These are phyloP conservation scores for Trichechus manatus DNA, from an alignment of 2,113 vertebrate species.

Conservation along the genomic window DNA sequence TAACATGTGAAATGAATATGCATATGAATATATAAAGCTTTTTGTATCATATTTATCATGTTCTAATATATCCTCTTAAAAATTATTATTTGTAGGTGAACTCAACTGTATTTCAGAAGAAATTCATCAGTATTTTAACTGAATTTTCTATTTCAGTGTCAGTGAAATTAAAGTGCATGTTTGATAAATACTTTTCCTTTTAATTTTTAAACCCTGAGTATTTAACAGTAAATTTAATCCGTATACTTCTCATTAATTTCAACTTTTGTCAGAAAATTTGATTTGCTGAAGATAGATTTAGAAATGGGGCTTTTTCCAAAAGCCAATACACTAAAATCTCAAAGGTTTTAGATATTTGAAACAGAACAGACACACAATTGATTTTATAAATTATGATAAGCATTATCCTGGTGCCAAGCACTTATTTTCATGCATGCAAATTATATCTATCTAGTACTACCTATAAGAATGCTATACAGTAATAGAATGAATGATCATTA, in stretches of 20 bases:
- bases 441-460: background rate
- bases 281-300: slow-evolving; percentile 47
- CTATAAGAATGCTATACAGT: background rate
- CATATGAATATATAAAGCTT: background rate
- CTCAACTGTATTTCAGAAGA: slow-evolving; percentile 25
- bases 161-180: slow-evolving; percentile 20
- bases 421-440: background rate
- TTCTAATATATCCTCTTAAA: background rate
- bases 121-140: background rate
- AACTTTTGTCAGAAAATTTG: slow-evolving; percentile 26
- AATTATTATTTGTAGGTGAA: background rate
- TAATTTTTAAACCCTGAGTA: background rate
- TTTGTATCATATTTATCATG: background rate
- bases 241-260: slow-evolving; percentile 51
- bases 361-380: background rate
- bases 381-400: background rate
- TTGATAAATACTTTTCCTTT: slow-evolving; percentile 38
- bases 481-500: background rate
- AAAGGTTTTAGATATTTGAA: background rate
- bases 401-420: background rate
- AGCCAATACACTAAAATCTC: background rate
- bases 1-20: slow-evolving; percentile 26
- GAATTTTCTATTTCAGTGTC: slow-evolving; percentile 24
- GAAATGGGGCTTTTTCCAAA: slow-evolving; percentile 40
- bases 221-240: slow-evolving; percentile 16